These are phyloP conservation scores for Leptosomus discolor DNA, from an alignment of 2,113 vertebrate genomes.

Conservation along the genomic window DNA sequence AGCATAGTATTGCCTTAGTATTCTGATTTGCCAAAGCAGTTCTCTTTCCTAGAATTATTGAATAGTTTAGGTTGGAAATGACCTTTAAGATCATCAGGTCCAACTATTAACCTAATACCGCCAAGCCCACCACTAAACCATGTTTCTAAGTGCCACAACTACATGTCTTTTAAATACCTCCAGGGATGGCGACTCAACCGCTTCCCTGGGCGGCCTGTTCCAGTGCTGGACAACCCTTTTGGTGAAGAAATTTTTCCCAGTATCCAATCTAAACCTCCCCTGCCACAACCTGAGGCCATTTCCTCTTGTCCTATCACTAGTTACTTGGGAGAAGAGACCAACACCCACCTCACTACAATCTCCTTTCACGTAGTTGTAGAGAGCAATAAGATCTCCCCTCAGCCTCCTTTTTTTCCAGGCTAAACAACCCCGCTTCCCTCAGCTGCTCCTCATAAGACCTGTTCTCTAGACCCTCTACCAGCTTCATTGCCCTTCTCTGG, in stretches of 20 bases:
- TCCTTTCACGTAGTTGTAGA: not conserved
- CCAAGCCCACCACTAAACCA: not conserved
- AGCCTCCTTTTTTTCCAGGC: not conserved
- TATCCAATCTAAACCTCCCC: not conserved
- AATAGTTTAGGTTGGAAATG: not conserved
- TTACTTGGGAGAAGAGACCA: not conserved
- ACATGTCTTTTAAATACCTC: accelerated
- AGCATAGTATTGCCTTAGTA: not conserved
- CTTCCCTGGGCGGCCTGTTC: not conserved
- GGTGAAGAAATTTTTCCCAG: not conserved
- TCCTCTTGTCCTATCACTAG: not conserved
- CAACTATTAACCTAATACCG: not conserved
- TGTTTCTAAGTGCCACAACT: too few relatives aligned
- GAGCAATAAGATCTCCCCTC: not conserved
- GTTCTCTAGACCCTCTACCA: not conserved
- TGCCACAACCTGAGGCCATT: not conserved
- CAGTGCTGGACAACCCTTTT: not conserved
- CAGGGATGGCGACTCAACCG: not conserved
- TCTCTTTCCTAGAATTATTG: not conserved
- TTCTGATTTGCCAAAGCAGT: not conserved
- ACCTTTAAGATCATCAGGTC: accelerated
- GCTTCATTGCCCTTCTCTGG: not conserved
- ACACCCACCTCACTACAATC: not conserved
- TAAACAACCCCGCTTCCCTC: not conserved
- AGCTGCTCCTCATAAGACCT: not conserved